These are phyloP conservation scores for Chrysocyon brachyurus DNA, from an alignment of 2,797 vertebrate genomes.

Conservation along the genomic window DNA sequence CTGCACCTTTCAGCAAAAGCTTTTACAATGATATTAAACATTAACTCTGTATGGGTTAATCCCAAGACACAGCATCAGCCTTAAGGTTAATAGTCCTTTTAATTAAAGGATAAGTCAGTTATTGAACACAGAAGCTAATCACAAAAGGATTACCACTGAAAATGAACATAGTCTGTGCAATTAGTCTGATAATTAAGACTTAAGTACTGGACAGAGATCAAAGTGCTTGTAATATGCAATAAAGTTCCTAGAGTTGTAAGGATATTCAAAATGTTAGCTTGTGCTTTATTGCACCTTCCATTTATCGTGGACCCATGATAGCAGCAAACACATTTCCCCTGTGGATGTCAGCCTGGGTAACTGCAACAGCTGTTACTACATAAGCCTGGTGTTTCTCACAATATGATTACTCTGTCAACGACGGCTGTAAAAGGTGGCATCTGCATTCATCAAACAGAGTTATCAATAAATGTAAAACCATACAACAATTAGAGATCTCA, in stretches of 20 bases:
- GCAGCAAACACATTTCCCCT: constrained; percentile 95
- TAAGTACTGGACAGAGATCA: constrained; percentile 98
- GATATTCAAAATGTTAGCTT: constrained; percentile 93
- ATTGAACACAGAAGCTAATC: constrained; percentile 97
- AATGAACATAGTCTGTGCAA: constrained; percentile 97
- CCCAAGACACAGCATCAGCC: constrained; percentile 92
- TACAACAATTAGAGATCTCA: constrained; percentile 95
- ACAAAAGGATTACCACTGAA: constrained; percentile 97
- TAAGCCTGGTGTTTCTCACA: constrained; percentile 95
- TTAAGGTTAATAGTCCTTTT: constrained; percentile 99
- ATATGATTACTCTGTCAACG: constrained; percentile 99
- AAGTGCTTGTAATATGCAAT: constrained; percentile 96
- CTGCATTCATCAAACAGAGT: constrained; percentile 98
- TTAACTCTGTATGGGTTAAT: constrained; percentile 91
- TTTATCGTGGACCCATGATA: constrained; percentile 93
- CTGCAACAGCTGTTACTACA: constrained; percentile 98
- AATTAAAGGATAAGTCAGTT: constrained; percentile 97
- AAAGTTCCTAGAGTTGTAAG: constrained; percentile 97
- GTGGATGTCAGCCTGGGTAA: constrained; percentile 92
- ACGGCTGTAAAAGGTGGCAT: constrained; percentile 93
- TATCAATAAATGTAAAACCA: constrained; percentile 96
- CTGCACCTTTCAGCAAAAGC: constrained; percentile 86
- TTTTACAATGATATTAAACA: constrained; percentile 90
- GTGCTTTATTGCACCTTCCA: constrained; percentile 93
- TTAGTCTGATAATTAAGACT: constrained; percentile 99